Evolutionary conservation across 1,140 invertebrate genomes (phyloP).

Genomic region (Halictus rubicundus): DNA sequence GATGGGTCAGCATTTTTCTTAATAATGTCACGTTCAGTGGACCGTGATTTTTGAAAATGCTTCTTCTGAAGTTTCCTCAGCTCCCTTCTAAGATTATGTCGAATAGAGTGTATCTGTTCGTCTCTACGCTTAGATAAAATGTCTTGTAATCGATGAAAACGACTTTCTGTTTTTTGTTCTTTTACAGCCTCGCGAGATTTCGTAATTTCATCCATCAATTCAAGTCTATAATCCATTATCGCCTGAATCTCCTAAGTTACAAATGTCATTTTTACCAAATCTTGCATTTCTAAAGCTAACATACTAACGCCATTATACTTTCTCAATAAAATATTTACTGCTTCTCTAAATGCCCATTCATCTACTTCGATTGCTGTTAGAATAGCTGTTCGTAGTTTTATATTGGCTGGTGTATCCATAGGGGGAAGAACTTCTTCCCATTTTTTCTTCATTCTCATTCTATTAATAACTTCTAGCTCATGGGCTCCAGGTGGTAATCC

Average conservation of each 20-base stretch:
- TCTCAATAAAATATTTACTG: conserved; percentile 76
- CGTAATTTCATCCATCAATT: conserved; percentile 79
- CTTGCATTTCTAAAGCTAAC: conserved; percentile 3
- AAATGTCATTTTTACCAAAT: conserved; percentile 1
- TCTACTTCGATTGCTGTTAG: conserved; percentile 84
- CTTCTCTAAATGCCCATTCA: conserved; percentile 85
- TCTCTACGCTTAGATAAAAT: conserved; percentile 59
- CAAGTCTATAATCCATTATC: conserved; percentile 82
- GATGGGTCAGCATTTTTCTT: conserved; percentile 76
- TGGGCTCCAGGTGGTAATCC: conserved; percentile 84
- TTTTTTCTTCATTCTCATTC: conserved; percentile 81
- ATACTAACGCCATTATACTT: conserved; percentile 55
- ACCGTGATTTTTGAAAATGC: conserved; percentile 70
- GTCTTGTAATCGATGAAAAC: conserved; percentile 63
- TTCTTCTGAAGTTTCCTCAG: conserved; percentile 81
- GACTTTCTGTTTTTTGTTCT: conserved; percentile 73
- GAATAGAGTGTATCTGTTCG: conserved; percentile 65
- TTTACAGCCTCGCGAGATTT: conserved; percentile 76
- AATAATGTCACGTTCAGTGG: conserved; percentile 75
- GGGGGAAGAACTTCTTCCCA: conserved; percentile 83
- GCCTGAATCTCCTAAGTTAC: conserved; percentile 83
- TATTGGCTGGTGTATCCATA: conserved; percentile 79
- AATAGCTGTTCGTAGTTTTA: conserved; percentile 81
- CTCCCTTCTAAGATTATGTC: conserved; percentile 75
- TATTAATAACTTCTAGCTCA: conserved; percentile 84